These are phyloP conservation scores for Odontamblyopus rebecca DNA, from an alignment of 2,797 vertebrate species.

Conservation along the genomic window DNA sequence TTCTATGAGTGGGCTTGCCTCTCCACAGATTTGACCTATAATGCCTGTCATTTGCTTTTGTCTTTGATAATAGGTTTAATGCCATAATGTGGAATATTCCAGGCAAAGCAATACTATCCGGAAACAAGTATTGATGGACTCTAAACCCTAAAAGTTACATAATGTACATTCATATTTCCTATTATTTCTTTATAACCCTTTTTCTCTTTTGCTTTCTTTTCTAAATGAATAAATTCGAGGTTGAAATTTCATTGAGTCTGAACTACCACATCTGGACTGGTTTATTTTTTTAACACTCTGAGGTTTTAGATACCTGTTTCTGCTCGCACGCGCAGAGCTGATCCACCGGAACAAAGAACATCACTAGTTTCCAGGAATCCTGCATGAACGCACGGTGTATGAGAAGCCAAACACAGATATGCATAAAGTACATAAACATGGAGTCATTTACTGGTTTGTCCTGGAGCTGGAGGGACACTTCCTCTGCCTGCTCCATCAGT, in stretches of 20 bases:
- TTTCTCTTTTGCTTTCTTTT: no score
- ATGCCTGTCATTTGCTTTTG: no score
- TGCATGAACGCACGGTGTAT: conserved; percentile 16
- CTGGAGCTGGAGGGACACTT: conserved; percentile 41
- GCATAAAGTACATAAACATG: no score
- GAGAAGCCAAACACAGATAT: neutral
- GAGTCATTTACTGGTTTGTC: conserved; percentile 50
- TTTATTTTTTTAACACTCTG: neutral
- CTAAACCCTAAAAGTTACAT: no score
- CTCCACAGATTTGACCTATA: no score
- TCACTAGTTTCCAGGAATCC: conserved; percentile 67
- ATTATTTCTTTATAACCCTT: no score
- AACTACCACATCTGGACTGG: neutral
- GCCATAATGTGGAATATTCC: no score
- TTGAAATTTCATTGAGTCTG: neutral
- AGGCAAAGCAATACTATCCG: no score
- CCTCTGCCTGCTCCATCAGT: conserved; percentile 58
- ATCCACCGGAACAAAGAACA: conserved; percentile 66
- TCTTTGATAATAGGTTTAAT: no score
- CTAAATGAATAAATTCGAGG: neutral
- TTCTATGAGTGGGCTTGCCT: no score
- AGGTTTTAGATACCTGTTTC: conserved; percentile 52
- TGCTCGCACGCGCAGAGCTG: conserved; percentile 61
- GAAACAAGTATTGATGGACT: no score
- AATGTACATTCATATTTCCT: no score